Percentiles rank a stretch among this genome's conserved stretches.
Conservation (phyloP, 2,113 vertebrate genomes). For the Brachirus orientalis region DNA sequence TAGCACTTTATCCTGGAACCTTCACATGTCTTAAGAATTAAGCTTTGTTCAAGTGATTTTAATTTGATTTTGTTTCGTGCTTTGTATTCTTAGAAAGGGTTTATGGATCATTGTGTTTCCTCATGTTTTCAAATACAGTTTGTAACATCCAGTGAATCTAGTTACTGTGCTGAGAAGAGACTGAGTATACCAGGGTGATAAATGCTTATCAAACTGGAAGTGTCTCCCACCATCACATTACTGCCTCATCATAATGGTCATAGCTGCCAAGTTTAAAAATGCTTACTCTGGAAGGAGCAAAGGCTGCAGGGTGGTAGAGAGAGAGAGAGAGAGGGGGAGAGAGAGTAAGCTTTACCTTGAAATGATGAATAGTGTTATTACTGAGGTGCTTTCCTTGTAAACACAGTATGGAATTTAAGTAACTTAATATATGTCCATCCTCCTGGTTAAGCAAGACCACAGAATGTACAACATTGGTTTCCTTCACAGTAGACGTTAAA, state of each 20-base stretch:
- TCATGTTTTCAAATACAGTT: not conserved
- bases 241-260: conserved; percentile 49
- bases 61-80: not conserved
- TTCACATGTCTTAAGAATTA: conserved; percentile 26
- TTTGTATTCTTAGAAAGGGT: not conserved
- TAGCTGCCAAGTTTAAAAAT: conserved; percentile 60
- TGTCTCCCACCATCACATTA: conserved; percentile 59
- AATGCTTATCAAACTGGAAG: conserved; percentile 63
- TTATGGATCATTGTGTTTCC: not conserved
- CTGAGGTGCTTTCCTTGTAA: not conserved
- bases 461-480: too few relatives aligned
- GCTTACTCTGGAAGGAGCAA: conserved; percentile 20
- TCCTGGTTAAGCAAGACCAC: not conserved
- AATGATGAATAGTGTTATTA: conserved; percentile 20
- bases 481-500: not conserved
- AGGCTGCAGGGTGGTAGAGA: conserved; percentile 8
- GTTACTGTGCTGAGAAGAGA: conserved; percentile 23
- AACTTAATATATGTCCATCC: not conserved
- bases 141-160: conserved; percentile 22
- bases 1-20: conserved; percentile 60
- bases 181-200: conserved; percentile 33
- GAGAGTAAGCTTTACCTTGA: conserved; percentile 21
- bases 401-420: not conserved
- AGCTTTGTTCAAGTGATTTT: not conserved
- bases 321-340: not conserved